Percentiles rank a stretch among this genome's conserved stretches.
phyloP scores from a whole-genome alignment of 2,797 vertebrate genomes.

The Champsocephalus esox region DNA sequence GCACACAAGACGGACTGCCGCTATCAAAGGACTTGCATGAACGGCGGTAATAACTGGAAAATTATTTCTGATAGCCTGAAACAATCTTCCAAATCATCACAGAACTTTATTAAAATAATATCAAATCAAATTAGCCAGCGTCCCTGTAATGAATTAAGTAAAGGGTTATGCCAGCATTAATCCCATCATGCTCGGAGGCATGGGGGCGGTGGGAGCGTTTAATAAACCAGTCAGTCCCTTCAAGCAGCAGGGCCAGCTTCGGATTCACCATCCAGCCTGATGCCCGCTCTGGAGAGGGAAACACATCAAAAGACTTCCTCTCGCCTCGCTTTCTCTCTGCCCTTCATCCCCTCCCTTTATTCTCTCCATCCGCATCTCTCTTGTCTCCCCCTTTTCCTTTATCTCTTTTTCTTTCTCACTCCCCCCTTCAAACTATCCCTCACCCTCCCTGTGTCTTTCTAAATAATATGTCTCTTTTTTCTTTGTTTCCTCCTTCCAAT shows the following conservation, averaged over 20 bases:
- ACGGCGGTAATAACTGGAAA: conserved; percentile 99
- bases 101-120: conserved; percentile 99
- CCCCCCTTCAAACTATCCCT: conserved; percentile 63
- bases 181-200: conserved; percentile 98
- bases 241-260: conserved; percentile 83
- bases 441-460: conserved; percentile 80
- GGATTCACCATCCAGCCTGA: conserved; percentile 73
- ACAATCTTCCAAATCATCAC: conserved; percentile 99
- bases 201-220: conserved; percentile 94
- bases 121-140: conserved; percentile 99
- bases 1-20: conserved; percentile 94
- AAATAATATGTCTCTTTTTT: conserved; percentile 93
- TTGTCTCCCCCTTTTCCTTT: conserved; percentile 23
- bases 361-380: conserved; percentile 79
- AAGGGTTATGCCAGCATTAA: conserved; percentile 99
- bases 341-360: conserved; percentile 49
- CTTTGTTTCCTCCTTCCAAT: conserved; percentile 46
- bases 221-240: conserved; percentile 99
- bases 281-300: conserved; percentile 84
- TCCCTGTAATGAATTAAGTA: conserved; percentile 99
- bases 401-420: conserved; percentile 38
- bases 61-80: conserved; percentile 99
- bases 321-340: conserved; percentile 56
- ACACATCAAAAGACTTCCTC: conserved; percentile 97
- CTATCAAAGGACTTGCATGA: conserved; percentile 99